phyloP scores from a whole-genome alignment of 2,888 invertebrate genomes.

The Luperina nickerlii region DNA sequence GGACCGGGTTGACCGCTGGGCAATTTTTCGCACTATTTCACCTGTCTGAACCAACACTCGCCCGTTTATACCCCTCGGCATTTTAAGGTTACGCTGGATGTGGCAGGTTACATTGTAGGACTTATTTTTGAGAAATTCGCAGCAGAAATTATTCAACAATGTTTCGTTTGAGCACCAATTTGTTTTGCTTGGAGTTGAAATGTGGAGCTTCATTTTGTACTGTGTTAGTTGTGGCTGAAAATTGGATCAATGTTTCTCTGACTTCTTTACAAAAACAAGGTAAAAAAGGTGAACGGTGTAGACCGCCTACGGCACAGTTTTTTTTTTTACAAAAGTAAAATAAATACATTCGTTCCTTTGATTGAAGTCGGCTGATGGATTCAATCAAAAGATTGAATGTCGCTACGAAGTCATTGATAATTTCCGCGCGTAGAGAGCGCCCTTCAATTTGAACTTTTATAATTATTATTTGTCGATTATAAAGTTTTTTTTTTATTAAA shows the following conservation, averaged over 20 bases:
- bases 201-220: neutral
- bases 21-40: slow-evolving; percentile 89
- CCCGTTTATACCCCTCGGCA: slow-evolving; percentile 71
- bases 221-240: neutral
- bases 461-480: too few species aligned
- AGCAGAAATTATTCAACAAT: slow-evolving; percentile 42
- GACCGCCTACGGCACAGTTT: neutral
- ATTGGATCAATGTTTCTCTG: neutral
- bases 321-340: neutral
- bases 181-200: slow-evolving; percentile 43
- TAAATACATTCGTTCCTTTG: too few species aligned
- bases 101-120: slow-evolving; percentile 58
- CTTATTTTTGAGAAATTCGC: slow-evolving; percentile 58
- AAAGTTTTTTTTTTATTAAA: too few species aligned
- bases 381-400: too few species aligned
- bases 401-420: too few species aligned
- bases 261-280: neutral
- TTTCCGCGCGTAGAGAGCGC: too few species aligned
- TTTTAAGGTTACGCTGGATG: slow-evolving; percentile 66
- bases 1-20: slow-evolving; percentile 79
- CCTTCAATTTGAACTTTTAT: too few species aligned
- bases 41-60: slow-evolving; percentile 84
- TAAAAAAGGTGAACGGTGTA: neutral
- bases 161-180: slow-evolving; percentile 38
- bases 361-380: too few species aligned